Evolutionary conservation across 2,888 invertebrate species (phyloP).

Genomic region (Leistus spinibarbis): DNA sequence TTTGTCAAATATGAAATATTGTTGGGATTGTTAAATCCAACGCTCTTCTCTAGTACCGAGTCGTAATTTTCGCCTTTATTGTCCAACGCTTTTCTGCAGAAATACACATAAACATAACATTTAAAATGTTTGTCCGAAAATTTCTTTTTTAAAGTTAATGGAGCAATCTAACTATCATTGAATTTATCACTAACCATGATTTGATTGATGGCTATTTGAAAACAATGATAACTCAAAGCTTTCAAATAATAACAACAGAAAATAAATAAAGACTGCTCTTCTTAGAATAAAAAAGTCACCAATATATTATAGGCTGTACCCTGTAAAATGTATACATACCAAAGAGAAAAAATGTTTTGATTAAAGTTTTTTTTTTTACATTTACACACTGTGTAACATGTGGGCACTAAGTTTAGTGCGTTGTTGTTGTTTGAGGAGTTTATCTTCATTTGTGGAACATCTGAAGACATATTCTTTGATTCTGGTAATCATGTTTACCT

Average conservation of each 20-base stretch:
- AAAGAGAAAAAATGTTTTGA: constrained; percentile 26
- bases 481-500: constrained; percentile 25
- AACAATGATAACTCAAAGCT: background rate
- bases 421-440: constrained; percentile 17
- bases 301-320: constrained; percentile 24
- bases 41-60: constrained; percentile 79
- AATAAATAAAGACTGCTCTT: constrained; percentile 36
- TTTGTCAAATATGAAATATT: constrained; percentile 82
- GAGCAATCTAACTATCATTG: constrained; percentile 20
- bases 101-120: constrained; percentile 48
- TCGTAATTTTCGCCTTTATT: constrained; percentile 81
- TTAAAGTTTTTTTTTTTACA: constrained; percentile 15
- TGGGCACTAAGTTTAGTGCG: constrained; percentile 18
- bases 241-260: background rate
- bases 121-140: background rate
- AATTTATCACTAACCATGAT: background rate
- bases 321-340: constrained; percentile 38
- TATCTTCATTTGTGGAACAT: constrained; percentile 32
- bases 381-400: constrained; percentile 26
- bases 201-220: background rate
- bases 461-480: constrained; percentile 33
- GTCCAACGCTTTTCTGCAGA: constrained; percentile 76
- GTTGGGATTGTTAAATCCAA: constrained; percentile 89
- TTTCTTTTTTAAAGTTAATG: background rate
- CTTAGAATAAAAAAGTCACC: constrained; percentile 26